Conservation (phyloP, 2,888 invertebrate genomes). For the Gortyna flavago region DNA sequence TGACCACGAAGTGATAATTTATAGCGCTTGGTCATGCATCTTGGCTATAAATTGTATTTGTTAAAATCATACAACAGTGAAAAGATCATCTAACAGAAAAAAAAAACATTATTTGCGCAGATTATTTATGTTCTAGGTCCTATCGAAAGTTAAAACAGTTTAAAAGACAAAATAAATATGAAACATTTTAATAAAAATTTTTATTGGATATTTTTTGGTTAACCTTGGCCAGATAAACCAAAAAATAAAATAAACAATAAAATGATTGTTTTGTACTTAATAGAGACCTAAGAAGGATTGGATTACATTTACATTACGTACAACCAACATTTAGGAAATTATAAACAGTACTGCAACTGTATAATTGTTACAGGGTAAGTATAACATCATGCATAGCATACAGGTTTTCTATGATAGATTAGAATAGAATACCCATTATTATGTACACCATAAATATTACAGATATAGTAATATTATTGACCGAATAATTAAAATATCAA, state of each 20-base stretch:
- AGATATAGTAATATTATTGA: too few species aligned
- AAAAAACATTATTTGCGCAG: not conserved
- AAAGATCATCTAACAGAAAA: not conserved
- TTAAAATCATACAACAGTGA: constrained; percentile 2
- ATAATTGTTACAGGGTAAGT: not conserved
- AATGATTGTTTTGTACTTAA: not conserved
- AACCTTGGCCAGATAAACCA: too few species aligned
- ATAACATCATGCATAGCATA: not conserved
- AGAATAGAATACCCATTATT: too few species aligned
- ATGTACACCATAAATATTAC: too few species aligned
- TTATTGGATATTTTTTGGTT: too few species aligned
- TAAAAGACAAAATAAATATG: too few species aligned
- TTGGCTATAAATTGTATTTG: not conserved
- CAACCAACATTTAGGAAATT: not conserved
- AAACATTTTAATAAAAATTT: too few species aligned
- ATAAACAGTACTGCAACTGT: not conserved
- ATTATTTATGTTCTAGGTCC: too few species aligned
- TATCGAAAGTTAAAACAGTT: too few species aligned
- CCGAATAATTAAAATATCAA: too few species aligned
- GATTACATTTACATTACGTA: too few species aligned
- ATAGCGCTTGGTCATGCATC: constrained; percentile 41
- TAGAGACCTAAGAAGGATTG: not conserved
- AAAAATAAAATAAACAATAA: too few species aligned
- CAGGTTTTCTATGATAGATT: not conserved
- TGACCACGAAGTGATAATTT: constrained; percentile 36